phyloP scores from a whole-genome alignment of 2,797 vertebrate genomes.

The Macrochelys suwanniensis region DNA sequence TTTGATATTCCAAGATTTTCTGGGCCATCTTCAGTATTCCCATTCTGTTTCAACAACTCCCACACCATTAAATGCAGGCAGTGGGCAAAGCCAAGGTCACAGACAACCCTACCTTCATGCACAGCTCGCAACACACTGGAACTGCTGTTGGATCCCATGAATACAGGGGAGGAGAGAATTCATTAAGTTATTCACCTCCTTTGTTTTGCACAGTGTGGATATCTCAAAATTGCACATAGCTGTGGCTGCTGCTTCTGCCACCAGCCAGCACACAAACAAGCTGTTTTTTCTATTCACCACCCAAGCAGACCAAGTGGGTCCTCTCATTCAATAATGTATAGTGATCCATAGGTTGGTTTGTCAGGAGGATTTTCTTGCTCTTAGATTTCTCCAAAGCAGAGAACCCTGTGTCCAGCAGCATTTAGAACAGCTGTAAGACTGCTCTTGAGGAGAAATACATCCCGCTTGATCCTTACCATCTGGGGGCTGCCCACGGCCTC shows the following conservation, averaged over 20 bases:
- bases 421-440: background rate
- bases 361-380: background rate
- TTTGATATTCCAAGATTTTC: background rate
- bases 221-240: slow-evolving; percentile 57
- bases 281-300: background rate
- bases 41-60: background rate
- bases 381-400: slow-evolving; percentile 8
- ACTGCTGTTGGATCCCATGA: background rate
- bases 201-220: slow-evolving; percentile 52
- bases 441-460: slow-evolving; percentile 5
- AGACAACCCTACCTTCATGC: slow-evolving; percentile 11
- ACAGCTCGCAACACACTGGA: background rate
- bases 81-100: background rate
- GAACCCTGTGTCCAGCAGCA: background rate
- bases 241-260: background rate
- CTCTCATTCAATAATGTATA: background rate
- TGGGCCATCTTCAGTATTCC: background rate
- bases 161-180: background rate
- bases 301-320: background rate
- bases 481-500: slow-evolving; percentile 14
- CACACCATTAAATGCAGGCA: background rate
- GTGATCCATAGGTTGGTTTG: background rate
- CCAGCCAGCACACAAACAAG: background rate
- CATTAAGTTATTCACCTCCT: slow-evolving; percentile 42
- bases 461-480: slow-evolving; percentile 28